Conservation (phyloP, 2,113 vertebrate genomes). For the Columba janthina region DNA sequence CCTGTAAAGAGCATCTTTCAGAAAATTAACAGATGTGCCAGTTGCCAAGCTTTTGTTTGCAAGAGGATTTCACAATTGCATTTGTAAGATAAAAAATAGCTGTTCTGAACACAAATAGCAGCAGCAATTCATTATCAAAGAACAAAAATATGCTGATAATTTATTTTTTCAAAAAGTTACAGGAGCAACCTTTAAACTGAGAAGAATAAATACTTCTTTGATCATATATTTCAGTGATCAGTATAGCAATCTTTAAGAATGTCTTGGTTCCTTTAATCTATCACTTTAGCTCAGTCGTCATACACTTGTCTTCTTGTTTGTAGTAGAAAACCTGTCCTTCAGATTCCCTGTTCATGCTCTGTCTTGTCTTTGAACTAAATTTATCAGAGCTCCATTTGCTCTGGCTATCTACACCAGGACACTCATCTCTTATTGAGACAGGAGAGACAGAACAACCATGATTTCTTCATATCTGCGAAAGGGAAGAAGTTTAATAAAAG, state of each 20-base stretch:
- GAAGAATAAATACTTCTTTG: not conserved
- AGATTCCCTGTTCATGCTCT: not conserved
- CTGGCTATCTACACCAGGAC: not conserved
- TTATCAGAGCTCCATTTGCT: not conserved
- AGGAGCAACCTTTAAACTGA: not conserved
- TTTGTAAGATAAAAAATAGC: not conserved
- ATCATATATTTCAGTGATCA: not conserved
- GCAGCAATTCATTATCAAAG: constrained; percentile 1
- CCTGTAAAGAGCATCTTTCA: not conserved
- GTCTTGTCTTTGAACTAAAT: not conserved
- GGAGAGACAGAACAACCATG: not conserved
- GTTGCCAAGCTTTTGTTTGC: not conserved
- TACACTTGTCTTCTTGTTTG: not conserved
- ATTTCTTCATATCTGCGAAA: not conserved
- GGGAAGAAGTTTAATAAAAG: not conserved
- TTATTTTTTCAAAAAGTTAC: not conserved
- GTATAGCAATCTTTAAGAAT: not conserved
- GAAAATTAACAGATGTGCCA: not conserved
- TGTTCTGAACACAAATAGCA: not conserved
- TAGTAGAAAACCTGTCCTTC: not conserved
- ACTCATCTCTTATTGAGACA: not conserved
- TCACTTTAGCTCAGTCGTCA: not conserved
- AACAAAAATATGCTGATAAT: not conserved
- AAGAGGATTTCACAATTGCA: not conserved
- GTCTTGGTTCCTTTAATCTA: not conserved